A percentile compares a stretch with the other conserved stretches of the same genome.
Conservation (phyloP, 2,113 vertebrate genomes). For the Grus americana region DNA sequence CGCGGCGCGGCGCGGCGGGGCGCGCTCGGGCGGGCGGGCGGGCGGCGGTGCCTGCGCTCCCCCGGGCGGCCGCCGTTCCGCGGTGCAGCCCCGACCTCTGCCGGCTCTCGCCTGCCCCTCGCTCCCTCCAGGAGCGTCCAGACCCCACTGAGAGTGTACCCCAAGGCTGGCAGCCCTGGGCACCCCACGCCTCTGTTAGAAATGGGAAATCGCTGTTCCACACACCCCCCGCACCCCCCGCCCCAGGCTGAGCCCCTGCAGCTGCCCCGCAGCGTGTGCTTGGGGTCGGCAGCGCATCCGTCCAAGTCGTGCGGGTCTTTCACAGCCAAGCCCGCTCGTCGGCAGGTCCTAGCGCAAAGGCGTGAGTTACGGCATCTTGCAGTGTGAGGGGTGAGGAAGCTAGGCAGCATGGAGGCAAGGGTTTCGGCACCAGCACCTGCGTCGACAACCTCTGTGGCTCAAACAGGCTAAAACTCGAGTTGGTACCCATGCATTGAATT, state of each 20-base stretch:
- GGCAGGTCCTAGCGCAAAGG: fast-evolving
- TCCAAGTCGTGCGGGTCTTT: fast-evolving
- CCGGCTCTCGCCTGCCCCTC: not conserved
- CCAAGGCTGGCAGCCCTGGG: not conserved
- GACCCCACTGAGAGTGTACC: too few relatives aligned
- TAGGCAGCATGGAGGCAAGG: fast-evolving
- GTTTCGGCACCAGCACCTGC: not conserved
- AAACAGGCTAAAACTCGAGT: fast-evolving
- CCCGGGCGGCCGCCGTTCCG: not conserved
- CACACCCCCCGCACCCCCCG: too few relatives aligned
- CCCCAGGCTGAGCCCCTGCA: not conserved
- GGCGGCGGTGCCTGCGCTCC: not conserved
- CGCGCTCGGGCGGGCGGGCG: not conserved
- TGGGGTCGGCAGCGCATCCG: fast-evolving
- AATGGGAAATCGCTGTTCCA: fast-evolving
- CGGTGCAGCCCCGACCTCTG: conserved; percentile 49
- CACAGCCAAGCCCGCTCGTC: fast-evolving
- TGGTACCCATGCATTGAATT: fast-evolving
- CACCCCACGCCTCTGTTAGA: not conserved
- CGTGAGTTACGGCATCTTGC: fast-evolving
- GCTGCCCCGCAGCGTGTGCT: not conserved
- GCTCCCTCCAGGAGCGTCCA: not conserved
- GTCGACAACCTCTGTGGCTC: fast-evolving
- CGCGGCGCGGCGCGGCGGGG: not conserved
- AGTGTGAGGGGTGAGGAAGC: not conserved